These are phyloP conservation scores for Cantharis rustica DNA, from an alignment of 2,888 invertebrate species.

Conservation along the genomic window DNA sequence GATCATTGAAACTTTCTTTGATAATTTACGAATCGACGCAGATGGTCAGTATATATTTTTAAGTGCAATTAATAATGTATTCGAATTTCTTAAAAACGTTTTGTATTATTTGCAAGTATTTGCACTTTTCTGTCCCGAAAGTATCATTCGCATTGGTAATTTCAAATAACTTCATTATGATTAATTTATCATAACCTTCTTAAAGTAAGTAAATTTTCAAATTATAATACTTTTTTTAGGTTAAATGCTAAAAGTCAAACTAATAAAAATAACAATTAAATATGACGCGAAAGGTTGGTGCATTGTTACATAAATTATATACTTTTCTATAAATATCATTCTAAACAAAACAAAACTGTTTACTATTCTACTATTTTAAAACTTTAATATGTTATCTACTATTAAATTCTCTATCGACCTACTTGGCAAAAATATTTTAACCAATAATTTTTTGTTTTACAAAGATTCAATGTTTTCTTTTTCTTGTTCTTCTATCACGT, in stretches of 20 bases:
- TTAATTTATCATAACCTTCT: too few species aligned
- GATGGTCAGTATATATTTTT: constrained; percentile 36
- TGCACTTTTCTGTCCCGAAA: neutral
- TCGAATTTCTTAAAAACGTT: neutral
- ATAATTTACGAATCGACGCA: constrained; percentile 46
- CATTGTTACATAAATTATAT: neutral
- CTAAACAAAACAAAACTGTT: neutral
- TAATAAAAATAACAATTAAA: neutral
- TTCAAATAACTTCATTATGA: too few species aligned
- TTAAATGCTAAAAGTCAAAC: too few species aligned
- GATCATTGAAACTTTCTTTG: constrained; percentile 37
- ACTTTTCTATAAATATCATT: neutral
- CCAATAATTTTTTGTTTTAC: too few species aligned
- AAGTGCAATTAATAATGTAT: constrained; percentile 5
- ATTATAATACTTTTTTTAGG: too few species aligned
- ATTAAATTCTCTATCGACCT: neutral
- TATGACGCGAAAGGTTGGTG: neutral
- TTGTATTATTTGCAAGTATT: neutral
- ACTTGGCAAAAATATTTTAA: neutral
- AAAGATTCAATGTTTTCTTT: too few species aligned
- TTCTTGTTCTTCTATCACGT: too few species aligned
- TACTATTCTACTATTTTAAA: neutral
- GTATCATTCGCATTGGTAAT: too few species aligned
- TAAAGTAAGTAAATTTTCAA: too few species aligned
- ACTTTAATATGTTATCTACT: neutral